phyloP scores from a whole-genome alignment of 2,888 invertebrate species.

The Limenitis camilla region DNA sequence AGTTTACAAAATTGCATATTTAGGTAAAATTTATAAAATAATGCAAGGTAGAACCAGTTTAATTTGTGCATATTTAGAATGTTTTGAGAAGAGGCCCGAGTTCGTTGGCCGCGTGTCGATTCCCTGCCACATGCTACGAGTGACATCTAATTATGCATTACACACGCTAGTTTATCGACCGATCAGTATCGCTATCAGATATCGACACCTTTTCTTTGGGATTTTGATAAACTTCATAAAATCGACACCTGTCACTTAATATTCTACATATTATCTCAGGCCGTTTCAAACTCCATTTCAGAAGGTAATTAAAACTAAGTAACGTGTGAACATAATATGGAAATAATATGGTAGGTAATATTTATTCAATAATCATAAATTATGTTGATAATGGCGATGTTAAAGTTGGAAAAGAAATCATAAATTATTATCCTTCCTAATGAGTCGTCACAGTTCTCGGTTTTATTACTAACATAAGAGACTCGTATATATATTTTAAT shows the following conservation, averaged over 20 bases:
- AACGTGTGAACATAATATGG: neutral
- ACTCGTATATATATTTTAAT: no score
- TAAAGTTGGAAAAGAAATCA: conserved; percentile 14
- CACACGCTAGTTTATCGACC: conserved; percentile 23
- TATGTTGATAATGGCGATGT: conserved; percentile 4
- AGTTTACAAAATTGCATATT: conserved; percentile 38
- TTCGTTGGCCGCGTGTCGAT: conserved; percentile 58
- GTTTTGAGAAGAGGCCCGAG: conserved; percentile 66
- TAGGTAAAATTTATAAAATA: conserved; percentile 62
- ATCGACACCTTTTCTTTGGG: conserved; percentile 14
- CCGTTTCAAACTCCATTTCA: conserved; percentile 14
- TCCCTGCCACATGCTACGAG: conserved; percentile 31
- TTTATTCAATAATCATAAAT: conserved; percentile 8
- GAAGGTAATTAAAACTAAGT: neutral
- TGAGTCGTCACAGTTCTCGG: conserved; percentile 4
- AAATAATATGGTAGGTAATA: neutral
- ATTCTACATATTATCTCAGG: conserved; percentile 31
- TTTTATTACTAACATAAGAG: no score
- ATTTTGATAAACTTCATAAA: conserved; percentile 17
- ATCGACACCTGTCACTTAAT: conserved; percentile 25
- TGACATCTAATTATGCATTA: conserved; percentile 33
- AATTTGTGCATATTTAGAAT: conserved; percentile 73
- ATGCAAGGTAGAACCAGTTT: conserved; percentile 68
- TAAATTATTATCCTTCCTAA: conserved; percentile 11
- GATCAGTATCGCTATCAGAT: conserved; percentile 18